These are phyloP conservation scores for Bucco capensis DNA, from an alignment of 2,113 vertebrate species.

Conservation along the genomic window DNA sequence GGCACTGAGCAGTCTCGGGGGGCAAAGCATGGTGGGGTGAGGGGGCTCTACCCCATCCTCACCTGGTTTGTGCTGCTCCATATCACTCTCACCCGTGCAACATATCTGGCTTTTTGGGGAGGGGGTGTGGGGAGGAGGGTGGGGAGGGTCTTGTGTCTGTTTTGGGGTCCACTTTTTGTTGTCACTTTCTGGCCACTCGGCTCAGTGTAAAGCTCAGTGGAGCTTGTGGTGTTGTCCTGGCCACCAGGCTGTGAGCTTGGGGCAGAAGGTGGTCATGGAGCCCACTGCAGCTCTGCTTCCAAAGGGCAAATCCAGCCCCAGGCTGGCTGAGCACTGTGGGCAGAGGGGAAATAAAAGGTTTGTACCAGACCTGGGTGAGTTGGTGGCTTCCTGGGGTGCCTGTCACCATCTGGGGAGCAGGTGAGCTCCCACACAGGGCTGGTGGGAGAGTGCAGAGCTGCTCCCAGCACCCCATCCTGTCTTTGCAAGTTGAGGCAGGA, in stretches of 20 bases:
- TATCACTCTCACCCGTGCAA: neutral
- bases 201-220: neutral
- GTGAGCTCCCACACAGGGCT: accelerated
- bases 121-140: neutral
- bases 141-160: neutral
- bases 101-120: neutral
- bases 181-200: neutral
- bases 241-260: accelerated
- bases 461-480: accelerated
- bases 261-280: neutral
- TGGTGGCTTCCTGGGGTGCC: neutral
- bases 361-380: neutral
- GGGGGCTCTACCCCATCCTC: neutral
- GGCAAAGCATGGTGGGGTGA: neutral
- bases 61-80: neutral
- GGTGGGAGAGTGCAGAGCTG: neutral
- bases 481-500: neutral
- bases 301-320: neutral
- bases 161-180: neutral
- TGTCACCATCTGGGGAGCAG: accelerated
- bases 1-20: neutral
- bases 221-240: neutral
- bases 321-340: neutral
- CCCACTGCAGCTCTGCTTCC: neutral
- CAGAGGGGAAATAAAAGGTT: constrained; percentile 41